These are phyloP conservation scores for Anabas testudineus DNA, from an alignment of 2,797 vertebrate species.

Conservation along the genomic window DNA sequence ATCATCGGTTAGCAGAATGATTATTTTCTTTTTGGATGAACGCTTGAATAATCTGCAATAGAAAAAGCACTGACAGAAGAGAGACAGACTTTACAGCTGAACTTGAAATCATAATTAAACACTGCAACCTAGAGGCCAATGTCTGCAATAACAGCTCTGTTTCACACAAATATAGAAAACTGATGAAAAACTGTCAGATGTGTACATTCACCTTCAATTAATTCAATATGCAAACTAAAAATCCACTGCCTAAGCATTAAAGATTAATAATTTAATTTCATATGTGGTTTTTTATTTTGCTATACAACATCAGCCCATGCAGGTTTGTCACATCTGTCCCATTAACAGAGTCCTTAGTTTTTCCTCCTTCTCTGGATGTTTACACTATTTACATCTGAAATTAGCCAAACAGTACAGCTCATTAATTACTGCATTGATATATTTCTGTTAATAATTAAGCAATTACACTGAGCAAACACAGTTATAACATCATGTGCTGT, in stretches of 20 bases:
- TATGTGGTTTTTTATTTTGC: neutral
- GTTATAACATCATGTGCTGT: conserved; percentile 11
- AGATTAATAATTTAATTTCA: neutral
- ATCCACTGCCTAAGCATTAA: neutral
- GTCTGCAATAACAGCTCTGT: conserved; percentile 42
- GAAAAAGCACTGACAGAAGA: conserved; percentile 25
- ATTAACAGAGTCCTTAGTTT: conserved; percentile 1
- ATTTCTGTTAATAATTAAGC: conserved; percentile 38
- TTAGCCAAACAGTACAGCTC: conserved; percentile 27
- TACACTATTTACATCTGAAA: conserved; percentile 36
- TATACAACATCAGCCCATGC: neutral
- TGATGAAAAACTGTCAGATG: neutral
- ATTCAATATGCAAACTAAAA: neutral
- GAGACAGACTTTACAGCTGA: conserved; percentile 20
- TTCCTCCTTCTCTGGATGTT: conserved; percentile 11
- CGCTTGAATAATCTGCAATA: conserved; percentile 44
- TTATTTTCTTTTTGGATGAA: conserved; percentile 52
- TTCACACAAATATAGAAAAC: neutral
- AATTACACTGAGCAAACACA: conserved; percentile 48
- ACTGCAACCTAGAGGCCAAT: conserved; percentile 74
- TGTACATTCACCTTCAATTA: neutral
- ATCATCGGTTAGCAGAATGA: conserved; percentile 49
- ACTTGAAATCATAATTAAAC: conserved; percentile 62
- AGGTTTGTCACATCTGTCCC: neutral
- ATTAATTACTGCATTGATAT: conserved; percentile 25